These are phyloP conservation scores for Dinocampus coccinellae DNA, from an alignment of 2,888 invertebrate species.

Conservation along the genomic window DNA sequence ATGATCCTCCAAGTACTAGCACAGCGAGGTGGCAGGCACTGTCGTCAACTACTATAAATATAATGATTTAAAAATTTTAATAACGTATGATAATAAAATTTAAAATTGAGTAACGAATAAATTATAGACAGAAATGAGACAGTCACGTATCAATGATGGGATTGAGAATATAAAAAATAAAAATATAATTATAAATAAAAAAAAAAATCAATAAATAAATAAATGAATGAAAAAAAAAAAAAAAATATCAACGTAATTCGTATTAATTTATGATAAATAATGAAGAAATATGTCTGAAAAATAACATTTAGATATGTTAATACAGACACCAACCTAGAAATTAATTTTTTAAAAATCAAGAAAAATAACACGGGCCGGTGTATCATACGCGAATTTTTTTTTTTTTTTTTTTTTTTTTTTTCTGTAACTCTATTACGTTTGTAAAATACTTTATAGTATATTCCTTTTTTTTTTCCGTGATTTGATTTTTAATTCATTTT, in stretches of 20 bases:
- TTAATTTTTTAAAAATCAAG: constrained; percentile 33
- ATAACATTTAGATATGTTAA: constrained; percentile 42
- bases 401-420: too few species aligned
- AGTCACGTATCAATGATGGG: too few species aligned
- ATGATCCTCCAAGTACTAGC: constrained; percentile 64
- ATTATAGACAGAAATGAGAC: too few species aligned
- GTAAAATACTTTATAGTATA: too few species aligned
- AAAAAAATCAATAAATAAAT: constrained; percentile 42
- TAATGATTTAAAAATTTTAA: constrained; percentile 49
- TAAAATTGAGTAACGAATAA: too few species aligned
- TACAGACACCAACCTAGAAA: constrained; percentile 38
- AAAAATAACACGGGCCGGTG: constrained; percentile 42
- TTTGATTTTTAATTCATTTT: constrained; percentile 6
- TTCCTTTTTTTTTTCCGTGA: constrained; percentile 19
- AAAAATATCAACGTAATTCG: neutral
- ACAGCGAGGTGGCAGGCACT: constrained; percentile 65
- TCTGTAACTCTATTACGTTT: constrained; percentile 29
- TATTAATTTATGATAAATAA: constrained; percentile 4
- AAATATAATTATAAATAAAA: constrained; percentile 39
- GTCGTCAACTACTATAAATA: constrained; percentile 60
- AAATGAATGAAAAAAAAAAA: constrained; percentile 42
- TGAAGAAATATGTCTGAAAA: constrained; percentile 27
- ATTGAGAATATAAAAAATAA: constrained; percentile 35
- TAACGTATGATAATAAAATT: constrained; percentile 48
- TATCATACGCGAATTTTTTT: constrained; percentile 33